Conservation (phyloP, 2,113 vertebrate species). For the Condylura cristata region DNA sequence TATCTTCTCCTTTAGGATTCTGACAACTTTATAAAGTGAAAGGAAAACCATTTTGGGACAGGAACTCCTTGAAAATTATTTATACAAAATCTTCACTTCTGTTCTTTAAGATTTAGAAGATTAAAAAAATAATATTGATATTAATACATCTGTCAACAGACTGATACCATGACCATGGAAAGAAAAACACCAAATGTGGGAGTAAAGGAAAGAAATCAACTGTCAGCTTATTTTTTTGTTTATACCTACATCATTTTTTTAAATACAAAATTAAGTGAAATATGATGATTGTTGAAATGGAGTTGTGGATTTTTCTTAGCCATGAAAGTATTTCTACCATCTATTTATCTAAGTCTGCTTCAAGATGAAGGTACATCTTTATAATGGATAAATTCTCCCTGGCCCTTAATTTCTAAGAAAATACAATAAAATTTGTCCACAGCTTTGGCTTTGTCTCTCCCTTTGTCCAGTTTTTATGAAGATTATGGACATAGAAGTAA, state of each 20-base stretch:
- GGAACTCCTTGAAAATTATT: neutral
- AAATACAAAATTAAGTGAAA: neutral
- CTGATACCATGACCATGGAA: neutral
- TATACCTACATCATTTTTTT: neutral
- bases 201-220: neutral
- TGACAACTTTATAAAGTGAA: conserved; percentile 5
- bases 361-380: neutral
- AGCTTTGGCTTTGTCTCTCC: neutral
- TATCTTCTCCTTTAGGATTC: neutral
- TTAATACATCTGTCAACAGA: neutral
- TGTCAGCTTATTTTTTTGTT: neutral
- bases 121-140: neutral
- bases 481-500: neutral
- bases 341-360: neutral
- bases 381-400: neutral
- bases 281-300: neutral
- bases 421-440: neutral
- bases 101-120: neutral
- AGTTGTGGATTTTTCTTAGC: neutral
- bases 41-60: neutral
- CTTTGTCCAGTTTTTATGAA: neutral
- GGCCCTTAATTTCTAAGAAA: neutral
- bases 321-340: neutral
- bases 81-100: neutral
- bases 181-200: neutral